Evolutionary conservation across 2,888 invertebrate genomes (phyloP).

Genomic region (Volucella zonaria): DNA sequence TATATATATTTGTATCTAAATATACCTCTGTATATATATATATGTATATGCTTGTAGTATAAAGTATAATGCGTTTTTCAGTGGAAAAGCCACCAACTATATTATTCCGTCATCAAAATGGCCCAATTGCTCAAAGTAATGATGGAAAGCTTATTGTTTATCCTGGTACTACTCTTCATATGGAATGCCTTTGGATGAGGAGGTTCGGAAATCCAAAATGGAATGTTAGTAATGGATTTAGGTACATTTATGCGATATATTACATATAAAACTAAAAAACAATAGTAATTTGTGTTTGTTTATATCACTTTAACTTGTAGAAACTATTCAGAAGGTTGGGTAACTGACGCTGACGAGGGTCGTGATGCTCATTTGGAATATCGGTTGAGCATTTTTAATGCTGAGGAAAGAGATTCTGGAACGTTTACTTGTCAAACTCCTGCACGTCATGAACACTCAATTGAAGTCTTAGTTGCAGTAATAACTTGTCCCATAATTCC

Average conservation of each 20-base stretch:
- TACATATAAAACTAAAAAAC: no score
- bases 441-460: conserved; percentile 90
- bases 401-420: conserved; percentile 92
- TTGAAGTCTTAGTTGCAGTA: conserved; percentile 90
- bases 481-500: conserved; percentile 91
- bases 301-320: conserved; percentile 78
- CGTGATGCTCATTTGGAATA: conserved; percentile 91
- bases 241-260: conserved; percentile 19
- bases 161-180: conserved; percentile 92
- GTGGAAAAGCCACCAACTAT: conserved; percentile 94
- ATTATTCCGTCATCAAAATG: conserved; percentile 90
- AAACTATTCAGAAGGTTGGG: conserved; percentile 91
- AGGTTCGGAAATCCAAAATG: conserved; percentile 93
- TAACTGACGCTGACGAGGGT: conserved; percentile 87
- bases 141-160: conserved; percentile 93
- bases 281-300: neutral
- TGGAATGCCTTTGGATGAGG: conserved; percentile 94
- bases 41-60: no score
- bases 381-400: conserved; percentile 90
- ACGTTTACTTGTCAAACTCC: conserved; percentile 93
- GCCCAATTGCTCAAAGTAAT: conserved; percentile 93
- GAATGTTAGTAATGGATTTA: conserved; percentile 82
- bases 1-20: neutral
- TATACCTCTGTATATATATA: neutral
- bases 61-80: conserved; percentile 77